Evolutionary conservation across 2,113 vertebrate species (phyloP), one percentile per base, ranked within the genome.

Genomic region (Hippocampus abdominalis): DNA sequence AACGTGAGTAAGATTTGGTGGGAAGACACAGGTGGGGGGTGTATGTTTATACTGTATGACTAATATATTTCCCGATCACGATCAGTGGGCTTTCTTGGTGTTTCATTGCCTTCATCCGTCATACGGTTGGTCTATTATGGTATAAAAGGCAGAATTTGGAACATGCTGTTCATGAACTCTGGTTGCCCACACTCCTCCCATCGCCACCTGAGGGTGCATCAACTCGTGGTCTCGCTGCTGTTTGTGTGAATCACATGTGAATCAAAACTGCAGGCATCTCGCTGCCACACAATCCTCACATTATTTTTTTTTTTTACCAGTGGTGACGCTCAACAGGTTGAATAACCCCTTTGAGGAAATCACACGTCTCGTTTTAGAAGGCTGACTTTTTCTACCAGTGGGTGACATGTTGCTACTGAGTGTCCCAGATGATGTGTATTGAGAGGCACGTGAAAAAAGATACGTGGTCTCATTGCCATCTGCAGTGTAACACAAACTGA

Each of bases 221-320:
- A 64, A 66, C 78, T 74, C 60, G 69, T 61, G 21, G 64, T 64
- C 59, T 23, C 4, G 54, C 60, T 64, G 65, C 78, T 83, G 70
- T 72, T 64, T 67, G 80, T 70, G 68, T 82, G 83, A 87, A 82
- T 88, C 79, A 83, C 82, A 82, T 83, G 85, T 68, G 69, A 32
- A 29, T 29, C 25, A 11, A 64, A 74, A 53, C 32, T 9, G 68
- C 69, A 53, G 61, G 2, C 32, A 3, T 70, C 66, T 66, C 1
- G 39, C 64, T 60, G 72, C 72, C 13, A 32, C 69, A 72, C 79
- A 75, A 63, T 81, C 76, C 75, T 76, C 77, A 81, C 78, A 67
- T 71, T 65, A 48, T 68, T 75, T 32, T 59, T 68, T 65, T 4
- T 4, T 56, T 59, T 59, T 15, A 29, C 60, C 60, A 16, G 40